These are phyloP conservation scores for Homarus gammarus DNA, from an alignment of 2,888 invertebrate genomes.

Conservation along the genomic window DNA sequence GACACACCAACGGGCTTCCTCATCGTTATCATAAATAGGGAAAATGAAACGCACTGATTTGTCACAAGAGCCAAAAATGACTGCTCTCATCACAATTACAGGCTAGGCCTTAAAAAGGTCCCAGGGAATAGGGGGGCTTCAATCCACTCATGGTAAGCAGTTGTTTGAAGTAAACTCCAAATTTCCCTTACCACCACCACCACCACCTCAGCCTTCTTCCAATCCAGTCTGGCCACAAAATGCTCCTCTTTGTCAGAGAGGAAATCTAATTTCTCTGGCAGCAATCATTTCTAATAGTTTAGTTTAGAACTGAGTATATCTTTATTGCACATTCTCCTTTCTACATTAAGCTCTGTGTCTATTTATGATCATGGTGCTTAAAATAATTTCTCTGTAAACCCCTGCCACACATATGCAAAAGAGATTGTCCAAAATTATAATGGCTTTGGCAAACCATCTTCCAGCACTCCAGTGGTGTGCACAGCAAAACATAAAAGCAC, in stretches of 20 bases:
- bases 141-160: conserved; percentile 50
- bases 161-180: conserved; percentile 22
- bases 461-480: conserved; percentile 41
- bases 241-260: conserved; percentile 36
- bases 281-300: conserved; percentile 38
- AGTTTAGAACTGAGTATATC: conserved; percentile 55
- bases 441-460: conserved; percentile 54
- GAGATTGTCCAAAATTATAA: conserved; percentile 45
- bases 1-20: conserved; percentile 50
- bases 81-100: conserved; percentile 51
- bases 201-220: conserved; percentile 57
- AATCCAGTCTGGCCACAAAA: conserved; percentile 26
- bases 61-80: conserved; percentile 60
- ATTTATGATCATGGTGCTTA: conserved; percentile 58
- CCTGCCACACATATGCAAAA: conserved; percentile 60
- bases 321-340: conserved; percentile 64
- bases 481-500: conserved; percentile 55
- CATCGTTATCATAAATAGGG: conserved; percentile 47
- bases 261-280: conserved; percentile 39
- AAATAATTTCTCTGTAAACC: conserved; percentile 55
- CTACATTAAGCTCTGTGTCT: conserved; percentile 53
- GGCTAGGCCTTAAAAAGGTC: conserved; percentile 62
- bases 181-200: conserved; percentile 59
- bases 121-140: conserved; percentile 51
- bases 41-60: conserved; percentile 44